Base-by-base conservation (phyloP, 2,797 vertebrate genomes). In the Rhyacichthys aspro region DNA sequence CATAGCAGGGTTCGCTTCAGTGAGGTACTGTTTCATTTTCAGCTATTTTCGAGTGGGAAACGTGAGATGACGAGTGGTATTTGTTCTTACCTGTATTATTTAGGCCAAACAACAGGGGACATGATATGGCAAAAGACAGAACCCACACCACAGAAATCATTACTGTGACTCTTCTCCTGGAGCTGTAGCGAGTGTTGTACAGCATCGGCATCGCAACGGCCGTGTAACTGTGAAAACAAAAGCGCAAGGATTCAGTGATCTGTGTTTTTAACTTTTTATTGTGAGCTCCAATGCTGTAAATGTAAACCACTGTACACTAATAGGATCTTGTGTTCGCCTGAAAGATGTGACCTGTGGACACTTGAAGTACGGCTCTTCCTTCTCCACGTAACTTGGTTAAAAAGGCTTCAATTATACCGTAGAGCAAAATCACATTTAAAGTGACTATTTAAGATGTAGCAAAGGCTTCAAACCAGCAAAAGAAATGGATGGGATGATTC, bases 121-220 rank as follows among this genome's bases (percentile, higher is more conserved):
- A 98, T 60, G 98, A 99, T 90, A 99, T 96, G 70, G 97, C 96
- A 23, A 99, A 98, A 3, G 98, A 99, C 64, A 99, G 91, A 42
- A 96, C 94, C 98, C 98, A 99, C 72, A 99, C 98, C 43, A 97
- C 94, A 2, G 95, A 89, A 2, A 99, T 99, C 98, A 99, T 99
- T 59, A 96, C 79, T 0, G 96, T 98, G 80, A 99, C 96, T 16
- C 98, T 90, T 79, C 96, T 94, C 85, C 92, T 95, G 55, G 98
- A 99, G 86, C 98, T 98, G 91, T 99, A 99, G 72, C 96, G 96
- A 0, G 98, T 99, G 57, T 99, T 99, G 73, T 99, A 99, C 55
- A 99, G 89, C 97, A 99, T 98, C 1, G 98, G 98, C 97, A 99
- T 97, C 11, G 97, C 97, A 73, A 99, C 98, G 0, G 98, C 98